Evolutionary conservation across 2,888 invertebrate genomes (phyloP), one percentile per base, ranked within the genome.

Genomic region (Spodoptera littoralis): DNA sequence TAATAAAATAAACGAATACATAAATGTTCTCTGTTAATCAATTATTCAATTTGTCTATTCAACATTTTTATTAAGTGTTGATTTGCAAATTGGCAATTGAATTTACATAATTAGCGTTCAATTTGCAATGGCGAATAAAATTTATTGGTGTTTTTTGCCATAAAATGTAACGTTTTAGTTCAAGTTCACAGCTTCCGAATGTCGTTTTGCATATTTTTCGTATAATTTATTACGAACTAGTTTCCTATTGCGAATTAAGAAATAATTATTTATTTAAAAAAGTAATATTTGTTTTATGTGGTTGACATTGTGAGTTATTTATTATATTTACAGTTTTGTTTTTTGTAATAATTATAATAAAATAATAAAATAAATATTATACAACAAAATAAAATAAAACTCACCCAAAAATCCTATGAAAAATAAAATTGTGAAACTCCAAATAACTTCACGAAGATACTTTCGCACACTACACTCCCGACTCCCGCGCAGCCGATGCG

Each of bases 401-500:
- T 65, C 3, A 63, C 73, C 59, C 49, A 45, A 64, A 50, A 13
- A 50, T 60, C 60, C 50, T 51, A 46, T 18, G 11, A 2, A 12
- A 22, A 51, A 55, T 27, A 5, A 3, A 49, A 49, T 27, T 4
- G 11, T 11, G 48, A 47, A 63, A 55, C 53, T 47, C 50, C 47
- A 36, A 48, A 62, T 48, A 64, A 53, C 54, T 58, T 44, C 70
- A 63, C 75, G 48, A 18, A 53, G 49, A 36, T 62, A 62, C 18
- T 71, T 74, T 57, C 56, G 60, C 56, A 68, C 78, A 72, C 70
- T 60, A 22, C 79, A 73, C 72, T 65, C 68, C 60, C 65, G 71
- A 64, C 66, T 70, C 75, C 51, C 43, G 81, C 80, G 82, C 82
- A 80, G 61, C 74, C 59, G 62, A 51, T 68, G 68, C 74, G 75